These are phyloP conservation scores for Scelioninae gen. 1 DNA, from an alignment of 2,888 invertebrate species.

Conservation along the genomic window DNA sequence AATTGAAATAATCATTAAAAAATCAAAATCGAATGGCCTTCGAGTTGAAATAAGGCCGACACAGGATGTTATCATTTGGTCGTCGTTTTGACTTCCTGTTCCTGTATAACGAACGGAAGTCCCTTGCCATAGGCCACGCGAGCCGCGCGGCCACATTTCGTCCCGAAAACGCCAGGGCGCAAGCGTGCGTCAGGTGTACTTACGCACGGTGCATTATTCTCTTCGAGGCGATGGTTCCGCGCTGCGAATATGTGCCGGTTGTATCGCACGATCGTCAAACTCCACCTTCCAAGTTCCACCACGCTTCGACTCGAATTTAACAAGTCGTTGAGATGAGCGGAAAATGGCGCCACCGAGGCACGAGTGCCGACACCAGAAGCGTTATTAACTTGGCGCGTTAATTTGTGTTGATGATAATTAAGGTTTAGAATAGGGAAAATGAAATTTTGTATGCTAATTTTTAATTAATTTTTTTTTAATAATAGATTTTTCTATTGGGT, in stretches of 20 bases:
- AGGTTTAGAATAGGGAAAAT: too few relatives aligned
- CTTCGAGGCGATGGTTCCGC: constrained; percentile 70
- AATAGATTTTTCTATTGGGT: too few relatives aligned
- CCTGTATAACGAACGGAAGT: constrained; percentile 84
- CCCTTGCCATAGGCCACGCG: constrained; percentile 82
- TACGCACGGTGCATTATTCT: constrained; percentile 79
- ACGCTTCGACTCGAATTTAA: constrained; percentile 79
- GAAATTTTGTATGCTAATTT: too few relatives aligned
- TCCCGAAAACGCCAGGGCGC: constrained; percentile 64
- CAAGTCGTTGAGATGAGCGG: constrained; percentile 76
- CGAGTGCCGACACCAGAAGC: constrained; percentile 70
- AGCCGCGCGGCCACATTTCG: constrained; percentile 78
- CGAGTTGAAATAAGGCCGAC: constrained; percentile 74
- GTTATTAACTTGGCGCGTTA: background rate
- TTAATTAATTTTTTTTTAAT: too few relatives aligned
- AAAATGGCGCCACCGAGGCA: constrained; percentile 83
- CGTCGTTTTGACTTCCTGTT: constrained; percentile 83
- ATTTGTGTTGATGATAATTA: too few relatives aligned
- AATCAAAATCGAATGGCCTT: constrained; percentile 24
- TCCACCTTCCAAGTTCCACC: constrained; percentile 67
- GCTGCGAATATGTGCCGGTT: constrained; percentile 69
- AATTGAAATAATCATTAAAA: background rate
- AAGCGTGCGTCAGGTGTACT: constrained; percentile 75
- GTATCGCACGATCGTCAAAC: constrained; percentile 72
- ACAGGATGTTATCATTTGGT: constrained; percentile 84